phyloP scores from a whole-genome alignment of 2,797 vertebrate genomes.

The Argyrosomus regius region DNA sequence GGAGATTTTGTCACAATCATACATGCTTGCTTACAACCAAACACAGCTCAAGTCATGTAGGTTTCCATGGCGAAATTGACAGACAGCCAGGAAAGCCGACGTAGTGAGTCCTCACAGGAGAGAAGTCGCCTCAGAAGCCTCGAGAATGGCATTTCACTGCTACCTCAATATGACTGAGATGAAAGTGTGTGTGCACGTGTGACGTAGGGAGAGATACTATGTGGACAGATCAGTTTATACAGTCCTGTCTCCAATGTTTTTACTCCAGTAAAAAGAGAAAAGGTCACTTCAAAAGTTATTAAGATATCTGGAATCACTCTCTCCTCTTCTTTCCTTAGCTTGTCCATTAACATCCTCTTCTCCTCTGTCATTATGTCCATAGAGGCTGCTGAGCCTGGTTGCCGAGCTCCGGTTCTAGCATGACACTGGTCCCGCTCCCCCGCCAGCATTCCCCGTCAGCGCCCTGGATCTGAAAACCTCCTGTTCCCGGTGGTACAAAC shows the following conservation, averaged over 20 bases:
- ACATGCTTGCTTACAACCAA: background rate
- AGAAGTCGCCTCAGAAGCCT: constrained; percentile 47
- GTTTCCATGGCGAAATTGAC: constrained; percentile 55
- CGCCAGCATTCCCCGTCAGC: no score
- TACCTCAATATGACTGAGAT: constrained; percentile 47
- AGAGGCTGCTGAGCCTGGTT: no score
- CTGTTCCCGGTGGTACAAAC: no score
- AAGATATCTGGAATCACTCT: background rate
- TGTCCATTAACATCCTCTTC: no score
- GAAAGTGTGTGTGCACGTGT: constrained; percentile 13
- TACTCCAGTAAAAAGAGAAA: background rate
- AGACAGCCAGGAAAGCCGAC: constrained; percentile 30
- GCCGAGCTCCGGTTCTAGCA: no score
- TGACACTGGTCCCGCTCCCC: no score
- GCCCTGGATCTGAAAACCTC: no score
- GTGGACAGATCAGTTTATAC: background rate
- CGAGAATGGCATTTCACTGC: constrained; percentile 56
- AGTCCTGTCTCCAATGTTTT: no score
- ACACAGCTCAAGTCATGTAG: constrained; percentile 16
- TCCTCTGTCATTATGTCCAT: no score
- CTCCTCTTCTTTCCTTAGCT: no score
- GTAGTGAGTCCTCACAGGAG: constrained; percentile 8
- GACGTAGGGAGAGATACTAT: background rate
- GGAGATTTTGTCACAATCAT: background rate
- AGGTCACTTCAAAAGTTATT: background rate